These are phyloP conservation scores for Cyanoliseus patagonus DNA, from an alignment of 2,113 vertebrate genomes.

Conservation along the genomic window DNA sequence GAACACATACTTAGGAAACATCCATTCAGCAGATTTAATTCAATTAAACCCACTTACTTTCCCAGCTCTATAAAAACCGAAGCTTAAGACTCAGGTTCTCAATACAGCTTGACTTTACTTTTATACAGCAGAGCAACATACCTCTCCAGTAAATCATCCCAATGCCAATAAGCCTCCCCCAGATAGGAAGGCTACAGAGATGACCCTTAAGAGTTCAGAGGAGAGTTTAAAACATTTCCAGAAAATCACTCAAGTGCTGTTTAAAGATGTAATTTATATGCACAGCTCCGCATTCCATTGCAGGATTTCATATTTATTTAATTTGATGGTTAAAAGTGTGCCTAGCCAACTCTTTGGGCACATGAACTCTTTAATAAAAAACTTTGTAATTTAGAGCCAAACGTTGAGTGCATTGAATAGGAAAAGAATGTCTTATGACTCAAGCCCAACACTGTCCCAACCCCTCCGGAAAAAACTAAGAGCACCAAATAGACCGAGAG, in stretches of 20 bases:
- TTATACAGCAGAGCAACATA: not conserved
- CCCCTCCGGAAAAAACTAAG: not conserved
- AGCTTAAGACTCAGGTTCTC: not conserved
- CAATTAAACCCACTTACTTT: constrained; percentile 24
- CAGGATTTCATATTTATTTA: constrained; percentile 67
- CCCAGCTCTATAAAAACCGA: not conserved
- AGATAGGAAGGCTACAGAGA: not conserved
- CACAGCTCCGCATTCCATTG: constrained; percentile 46
- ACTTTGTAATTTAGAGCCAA: not conserved
- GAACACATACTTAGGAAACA: not conserved
- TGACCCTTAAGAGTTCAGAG: constrained; percentile 45
- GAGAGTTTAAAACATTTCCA: constrained; percentile 57
- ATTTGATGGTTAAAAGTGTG: constrained; percentile 52
- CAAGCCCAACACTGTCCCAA: not conserved
- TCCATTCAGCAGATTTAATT: not conserved
- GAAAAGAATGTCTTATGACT: not conserved
- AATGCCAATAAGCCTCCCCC: not conserved
- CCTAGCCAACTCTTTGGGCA: not conserved
- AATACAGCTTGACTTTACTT: not conserved
- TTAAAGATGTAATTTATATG: constrained; percentile 71
- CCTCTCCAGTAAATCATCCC: constrained; percentile 43
- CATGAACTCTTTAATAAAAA: not conserved
- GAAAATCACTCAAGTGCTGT: constrained; percentile 49
- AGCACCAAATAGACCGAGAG: not conserved
- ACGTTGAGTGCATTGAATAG: not conserved